A percentile compares a stretch with the other conserved stretches of the same genome.
phyloP scores from a whole-genome alignment of 2,888 invertebrate species.

The Pelosia muscerda region DNA sequence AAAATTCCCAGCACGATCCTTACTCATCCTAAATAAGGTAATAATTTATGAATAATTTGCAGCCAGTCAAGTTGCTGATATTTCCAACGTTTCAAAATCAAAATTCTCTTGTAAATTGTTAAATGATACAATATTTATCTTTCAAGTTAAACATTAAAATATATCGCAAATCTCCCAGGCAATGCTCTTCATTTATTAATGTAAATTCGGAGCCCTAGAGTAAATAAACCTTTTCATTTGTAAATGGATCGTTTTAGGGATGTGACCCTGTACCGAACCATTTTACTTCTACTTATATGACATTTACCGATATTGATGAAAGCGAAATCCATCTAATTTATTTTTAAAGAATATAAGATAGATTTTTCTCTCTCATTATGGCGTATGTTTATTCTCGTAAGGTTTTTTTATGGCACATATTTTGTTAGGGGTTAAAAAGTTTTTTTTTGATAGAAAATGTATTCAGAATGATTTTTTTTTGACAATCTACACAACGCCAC shows the following conservation, averaged over 20 bases:
- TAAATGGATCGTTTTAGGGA: conserved; percentile 17
- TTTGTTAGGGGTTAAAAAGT: background rate
- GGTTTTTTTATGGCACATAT: background rate
- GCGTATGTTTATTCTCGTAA: background rate
- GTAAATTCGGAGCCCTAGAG: conserved; percentile 44
- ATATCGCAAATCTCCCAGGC: conserved; percentile 34
- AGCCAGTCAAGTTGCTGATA: conserved; percentile 15
- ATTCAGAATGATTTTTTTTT: background rate
- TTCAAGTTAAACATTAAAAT: conserved; percentile 48
- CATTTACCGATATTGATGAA: background rate
- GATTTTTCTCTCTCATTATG: background rate
- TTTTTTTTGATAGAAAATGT: background rate
- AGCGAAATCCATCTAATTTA: background rate
- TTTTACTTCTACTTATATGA: background rate
- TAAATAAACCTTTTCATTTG: conserved; percentile 32
- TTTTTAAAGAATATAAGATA: background rate
- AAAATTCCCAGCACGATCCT: background rate
- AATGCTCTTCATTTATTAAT: conserved; percentile 44
- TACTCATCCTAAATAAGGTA: conserved; percentile 7
- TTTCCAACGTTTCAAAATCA: conserved; percentile 28
- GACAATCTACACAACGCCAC: too few species aligned
- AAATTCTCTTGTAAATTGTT: conserved; percentile 36
- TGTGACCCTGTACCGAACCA: background rate
- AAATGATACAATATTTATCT: conserved; percentile 45
- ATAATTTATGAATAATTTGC: conserved; percentile 27